Evolutionary conservation across 1,140 invertebrate genomes (phyloP).

Genomic region (Penaeus japonicus): DNA sequence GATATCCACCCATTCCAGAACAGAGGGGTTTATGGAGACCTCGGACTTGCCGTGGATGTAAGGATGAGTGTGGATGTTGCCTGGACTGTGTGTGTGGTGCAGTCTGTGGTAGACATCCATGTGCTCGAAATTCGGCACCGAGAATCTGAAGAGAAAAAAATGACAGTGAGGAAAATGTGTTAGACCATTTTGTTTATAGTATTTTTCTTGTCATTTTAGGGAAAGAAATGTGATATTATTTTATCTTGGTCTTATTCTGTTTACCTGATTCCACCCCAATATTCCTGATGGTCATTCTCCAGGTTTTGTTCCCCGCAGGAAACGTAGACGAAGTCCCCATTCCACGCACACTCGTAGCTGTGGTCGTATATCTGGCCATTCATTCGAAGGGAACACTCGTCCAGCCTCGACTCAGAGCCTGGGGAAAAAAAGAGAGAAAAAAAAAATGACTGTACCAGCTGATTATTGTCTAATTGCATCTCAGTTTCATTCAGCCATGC

Average conservation of each 20-base stretch:
- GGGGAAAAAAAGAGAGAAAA: slow-evolving; percentile 49
- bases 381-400: slow-evolving; percentile 86
- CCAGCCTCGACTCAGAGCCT: slow-evolving; percentile 83
- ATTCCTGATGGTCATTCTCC: slow-evolving; percentile 72
- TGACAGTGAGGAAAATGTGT: not conserved
- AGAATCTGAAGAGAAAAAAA: slow-evolving; percentile 69
- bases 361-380: slow-evolving; percentile 89
- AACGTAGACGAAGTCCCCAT: slow-evolving; percentile 89
- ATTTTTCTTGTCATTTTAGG: not conserved
- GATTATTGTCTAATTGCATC: not conserved
- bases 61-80: slow-evolving; percentile 44
- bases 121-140: slow-evolving; percentile 87
- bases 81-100: slow-evolving; percentile 69
- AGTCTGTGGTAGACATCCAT: slow-evolving; percentile 81
- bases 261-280: slow-evolving; percentile 93
- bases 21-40: slow-evolving; percentile 70
- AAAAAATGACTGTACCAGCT: not conserved
- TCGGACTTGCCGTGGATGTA: slow-evolving; percentile 34
- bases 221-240: no score
- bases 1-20: slow-evolving; percentile 85
- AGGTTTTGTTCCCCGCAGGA: slow-evolving; percentile 85
- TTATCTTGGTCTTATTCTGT: not conserved
- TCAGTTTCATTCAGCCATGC: no score
- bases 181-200: not conserved
- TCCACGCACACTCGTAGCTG: slow-evolving; percentile 84